Evolutionary conservation across 1,140 invertebrate species (phyloP), one percentile per base, ranked within the genome.

Genomic region (Drosophila tristis): DNA sequence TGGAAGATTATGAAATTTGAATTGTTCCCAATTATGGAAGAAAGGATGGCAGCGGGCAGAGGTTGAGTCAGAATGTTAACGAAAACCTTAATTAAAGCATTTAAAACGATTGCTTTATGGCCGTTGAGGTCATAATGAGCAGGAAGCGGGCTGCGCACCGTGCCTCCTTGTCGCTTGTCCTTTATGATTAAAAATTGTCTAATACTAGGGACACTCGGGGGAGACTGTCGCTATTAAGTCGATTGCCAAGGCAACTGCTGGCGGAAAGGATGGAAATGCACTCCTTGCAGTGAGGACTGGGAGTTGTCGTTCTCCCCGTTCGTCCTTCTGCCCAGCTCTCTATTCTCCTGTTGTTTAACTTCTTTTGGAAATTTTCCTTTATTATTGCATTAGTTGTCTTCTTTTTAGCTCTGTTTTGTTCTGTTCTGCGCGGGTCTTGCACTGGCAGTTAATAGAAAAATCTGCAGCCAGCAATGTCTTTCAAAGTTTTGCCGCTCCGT

Each of bases 381-480:
- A 62, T 81, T 82, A 82, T 81, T 81, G 72, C 70, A 82, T 81
- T 81, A 81, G 74, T 67, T 73, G 43, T 16, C 50, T 47, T 63
- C 26, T 64, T 35, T 29, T n/a, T 11, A 0, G 35, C 35, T 39
- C 11, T 39, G 35, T 11, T 35, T 54, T 66, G 62, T 67, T 56
- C 26, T 51, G 50, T 47, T 45, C 45, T 73, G 62, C 42, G 54
- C 53, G 35, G 60, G 49, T 71, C 68, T 51, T 65, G 68, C 53
- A 79, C 62, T 68, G 74, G 57, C 79, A 82, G 79, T 82, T 82
- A 82, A 82, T 82, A 82, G 79, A 84, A 82, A 82, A 82, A 82
- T 82, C 79, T 82, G 80, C 80, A 78, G 79, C 53, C 74, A 58
- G 70, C 63, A 78, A 74, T 74, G 80, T 65, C 80, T 82, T 78